Evolutionary conservation across 2,113 vertebrate species (phyloP), one percentile per base, ranked within the genome.

Genomic region (Pollimyrus isidori): DNA sequence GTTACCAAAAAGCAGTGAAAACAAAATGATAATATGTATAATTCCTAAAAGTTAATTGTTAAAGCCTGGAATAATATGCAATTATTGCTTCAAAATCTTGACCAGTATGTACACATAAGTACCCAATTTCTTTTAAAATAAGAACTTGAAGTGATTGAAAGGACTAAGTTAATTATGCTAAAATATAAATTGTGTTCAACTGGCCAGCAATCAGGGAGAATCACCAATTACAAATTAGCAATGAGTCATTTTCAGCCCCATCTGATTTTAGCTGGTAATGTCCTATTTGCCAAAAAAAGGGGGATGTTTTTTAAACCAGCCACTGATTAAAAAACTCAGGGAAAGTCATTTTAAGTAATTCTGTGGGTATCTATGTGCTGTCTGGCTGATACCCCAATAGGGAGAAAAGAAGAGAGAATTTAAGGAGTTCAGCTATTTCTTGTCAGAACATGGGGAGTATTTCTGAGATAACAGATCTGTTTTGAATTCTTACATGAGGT

Each of bases 261-360:
- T 80, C 30, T 80, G 73, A 80, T 19, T 19, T 80, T 80, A 80
- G 73, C 13, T 6, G 4, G n/a, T 80, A 80, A 80, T 80, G 35
- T 80, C 73, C 73, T 65, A 26, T 62, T 35, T 35, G 26, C 3
- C 26, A 73, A 30, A 30, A 30, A 10, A 73, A 39, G 42, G 30
- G 10, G 35, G 35, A 76, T 1, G 17, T 76, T 76, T 65, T 35
- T 39, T 19, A 80, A 80, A 39, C 1, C 30, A 80, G 35, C 15
- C 73, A 80, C 73, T 80, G 35, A 80, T 80, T 80, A 80, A 80
- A 80, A 80, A 80, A 80, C 73, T 80, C 35, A 35, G 35, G 73
- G 73, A 19, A 80, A 42, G 73, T 80, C 4, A 80, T 80, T 80
- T 42, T 42, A 80, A 6, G 15, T 80, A 80, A 42, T 2, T 19